These are phyloP conservation scores for Pangasius larnaudii DNA, from an alignment of 2,797 vertebrate species.

Conservation along the genomic window DNA sequence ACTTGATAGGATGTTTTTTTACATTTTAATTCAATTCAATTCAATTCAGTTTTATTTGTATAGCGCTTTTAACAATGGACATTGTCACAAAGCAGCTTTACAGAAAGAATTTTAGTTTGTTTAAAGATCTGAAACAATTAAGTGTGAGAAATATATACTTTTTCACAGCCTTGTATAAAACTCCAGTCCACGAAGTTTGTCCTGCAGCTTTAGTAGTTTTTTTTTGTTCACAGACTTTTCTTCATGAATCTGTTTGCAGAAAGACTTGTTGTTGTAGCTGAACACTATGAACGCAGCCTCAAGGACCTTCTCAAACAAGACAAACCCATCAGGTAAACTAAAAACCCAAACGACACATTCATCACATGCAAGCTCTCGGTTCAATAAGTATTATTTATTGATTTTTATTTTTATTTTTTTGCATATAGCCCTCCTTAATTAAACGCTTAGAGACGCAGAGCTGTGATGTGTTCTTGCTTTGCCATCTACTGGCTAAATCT, in stretches of 20 bases:
- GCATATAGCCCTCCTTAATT: neutral
- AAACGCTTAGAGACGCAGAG: neutral
- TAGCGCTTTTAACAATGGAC: neutral
- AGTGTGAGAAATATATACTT: neutral
- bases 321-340: conserved; percentile 81
- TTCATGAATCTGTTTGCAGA: conserved; percentile 72
- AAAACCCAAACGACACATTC: neutral
- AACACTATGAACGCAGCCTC: conserved; percentile 89
- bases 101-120: too few relatives aligned
- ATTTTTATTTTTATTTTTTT: neutral
- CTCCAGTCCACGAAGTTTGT: neutral
- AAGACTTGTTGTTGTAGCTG: conserved; percentile 92
- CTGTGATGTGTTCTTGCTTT: conserved; percentile 23
- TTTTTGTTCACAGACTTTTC: neutral
- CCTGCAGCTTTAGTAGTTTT: neutral
- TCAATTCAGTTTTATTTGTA: neutral
- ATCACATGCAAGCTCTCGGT: neutral
- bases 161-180: neutral
- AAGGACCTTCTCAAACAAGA: conserved; percentile 86
- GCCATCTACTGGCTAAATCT: conserved; percentile 54
- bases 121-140: too few relatives aligned
- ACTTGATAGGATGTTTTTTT: neutral
- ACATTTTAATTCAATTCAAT: neutral
- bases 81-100: too few relatives aligned
- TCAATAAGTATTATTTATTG: neutral